Evolutionary conservation across 2,113 vertebrate genomes (phyloP).

Genomic region (Lepisosteus osseus): DNA sequence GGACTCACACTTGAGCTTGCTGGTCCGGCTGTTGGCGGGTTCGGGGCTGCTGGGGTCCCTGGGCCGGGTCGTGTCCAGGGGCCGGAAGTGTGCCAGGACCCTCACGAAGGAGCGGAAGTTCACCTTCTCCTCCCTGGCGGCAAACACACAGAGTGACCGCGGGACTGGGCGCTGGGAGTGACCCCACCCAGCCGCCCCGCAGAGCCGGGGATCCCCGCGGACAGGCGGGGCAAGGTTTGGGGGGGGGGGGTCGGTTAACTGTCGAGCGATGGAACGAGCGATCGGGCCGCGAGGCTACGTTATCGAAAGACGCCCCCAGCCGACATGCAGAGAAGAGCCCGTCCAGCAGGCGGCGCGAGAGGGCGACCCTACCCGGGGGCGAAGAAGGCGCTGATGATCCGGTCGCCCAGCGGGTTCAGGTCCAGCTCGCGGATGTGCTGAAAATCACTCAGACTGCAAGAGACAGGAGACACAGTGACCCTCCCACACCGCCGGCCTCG

Average conservation of each 20-base stretch:
- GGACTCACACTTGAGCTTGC: constrained; percentile 72
- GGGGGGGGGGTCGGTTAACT: no score
- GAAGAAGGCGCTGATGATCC: constrained; percentile 74
- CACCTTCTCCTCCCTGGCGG: constrained; percentile 55
- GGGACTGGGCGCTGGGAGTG: no score
- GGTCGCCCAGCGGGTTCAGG: constrained; percentile 70
- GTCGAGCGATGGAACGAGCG: no score
- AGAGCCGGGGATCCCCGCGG: no score
- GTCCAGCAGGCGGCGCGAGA: background rate
- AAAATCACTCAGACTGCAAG: constrained; percentile 62
- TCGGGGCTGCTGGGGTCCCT: constrained; percentile 43
- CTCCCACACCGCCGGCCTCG: background rate
- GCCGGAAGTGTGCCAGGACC: constrained; percentile 74
- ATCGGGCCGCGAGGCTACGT: no score
- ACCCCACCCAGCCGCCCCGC: no score
- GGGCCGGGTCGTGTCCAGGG: constrained; percentile 39
- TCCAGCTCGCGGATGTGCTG: constrained; percentile 56
- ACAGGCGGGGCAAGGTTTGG: no score
- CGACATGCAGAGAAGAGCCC: no score
- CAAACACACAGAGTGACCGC: background rate
- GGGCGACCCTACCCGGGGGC: constrained; percentile 47
- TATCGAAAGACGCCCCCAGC: no score
- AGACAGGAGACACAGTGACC: background rate
- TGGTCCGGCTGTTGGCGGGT: constrained; percentile 63
- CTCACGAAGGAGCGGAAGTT: constrained; percentile 70